These are phyloP conservation scores for Ceratina japonica DNA, from an alignment of 1,140 invertebrate species.

Conservation along the genomic window DNA sequence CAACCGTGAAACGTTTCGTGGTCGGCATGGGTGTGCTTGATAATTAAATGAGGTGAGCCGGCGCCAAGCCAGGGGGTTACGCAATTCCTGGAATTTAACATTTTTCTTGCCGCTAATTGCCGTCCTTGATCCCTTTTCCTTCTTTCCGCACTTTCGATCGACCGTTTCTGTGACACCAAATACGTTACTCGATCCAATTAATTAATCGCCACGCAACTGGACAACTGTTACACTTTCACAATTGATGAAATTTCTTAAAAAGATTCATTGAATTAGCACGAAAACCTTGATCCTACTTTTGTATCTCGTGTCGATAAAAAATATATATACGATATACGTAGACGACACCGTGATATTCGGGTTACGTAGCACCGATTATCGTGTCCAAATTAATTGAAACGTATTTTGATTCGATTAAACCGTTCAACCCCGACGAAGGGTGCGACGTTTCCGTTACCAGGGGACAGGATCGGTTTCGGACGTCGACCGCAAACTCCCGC, in stretches of 20 bases:
- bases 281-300: no score
- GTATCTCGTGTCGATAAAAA: no score
- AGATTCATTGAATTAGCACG: no score
- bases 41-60: no score
- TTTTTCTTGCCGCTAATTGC: slow-evolving; percentile 12
- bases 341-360: no score
- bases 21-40: no score
- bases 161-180: not conserved
- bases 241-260: no score
- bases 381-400: not conserved
- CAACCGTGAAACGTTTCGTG: no score
- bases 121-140: slow-evolving; percentile 24
- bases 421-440: not conserved
- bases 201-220: no score
- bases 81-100: not conserved
- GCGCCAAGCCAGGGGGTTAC: not conserved
- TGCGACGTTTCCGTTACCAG: not conserved
- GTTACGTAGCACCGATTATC: not conserved
- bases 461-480: no score
- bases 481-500: not conserved
- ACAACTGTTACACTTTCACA: no score
- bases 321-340: no score
- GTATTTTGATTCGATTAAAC: not conserved
- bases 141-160: not conserved
- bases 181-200: not conserved